Evolutionary conservation across 2,113 vertebrate species (phyloP).

Genomic region (Oceanites oceanicus): DNA sequence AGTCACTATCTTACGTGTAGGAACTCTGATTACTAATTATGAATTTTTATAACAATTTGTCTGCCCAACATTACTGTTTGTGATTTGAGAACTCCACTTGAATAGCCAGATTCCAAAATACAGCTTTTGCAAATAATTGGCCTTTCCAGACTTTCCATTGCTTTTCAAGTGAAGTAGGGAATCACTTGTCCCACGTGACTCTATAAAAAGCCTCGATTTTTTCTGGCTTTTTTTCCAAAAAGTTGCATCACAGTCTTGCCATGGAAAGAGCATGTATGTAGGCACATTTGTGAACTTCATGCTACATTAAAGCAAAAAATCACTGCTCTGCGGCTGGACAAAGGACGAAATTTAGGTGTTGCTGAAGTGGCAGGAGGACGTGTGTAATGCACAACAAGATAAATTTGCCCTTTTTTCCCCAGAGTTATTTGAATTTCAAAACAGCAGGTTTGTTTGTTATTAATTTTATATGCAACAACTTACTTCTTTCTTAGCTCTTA

Average conservation of each 20-base stretch:
- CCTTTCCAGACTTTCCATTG: background rate
- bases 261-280: background rate
- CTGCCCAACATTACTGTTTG: background rate
- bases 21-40: constrained; percentile 16
- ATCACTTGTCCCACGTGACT: background rate
- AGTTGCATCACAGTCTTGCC: background rate
- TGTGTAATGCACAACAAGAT: background rate
- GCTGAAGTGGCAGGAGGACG: background rate
- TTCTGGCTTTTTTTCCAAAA: background rate
- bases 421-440: background rate
- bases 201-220: background rate
- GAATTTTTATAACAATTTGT: background rate
- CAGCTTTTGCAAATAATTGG: background rate
- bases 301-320: background rate
- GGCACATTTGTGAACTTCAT: background rate
- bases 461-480: background rate
- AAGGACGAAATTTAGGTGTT: background rate
- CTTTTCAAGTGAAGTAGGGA: background rate
- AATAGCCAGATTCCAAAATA: background rate
- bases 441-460: background rate
- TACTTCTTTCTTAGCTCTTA: background rate
- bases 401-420: background rate
- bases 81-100: background rate
- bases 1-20: background rate
- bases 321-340: background rate